A percentile compares a stretch with the other conserved stretches of the same genome.
phyloP scores from a whole-genome alignment of 1,140 invertebrate genomes.

The Micrasema minimum region DNA sequence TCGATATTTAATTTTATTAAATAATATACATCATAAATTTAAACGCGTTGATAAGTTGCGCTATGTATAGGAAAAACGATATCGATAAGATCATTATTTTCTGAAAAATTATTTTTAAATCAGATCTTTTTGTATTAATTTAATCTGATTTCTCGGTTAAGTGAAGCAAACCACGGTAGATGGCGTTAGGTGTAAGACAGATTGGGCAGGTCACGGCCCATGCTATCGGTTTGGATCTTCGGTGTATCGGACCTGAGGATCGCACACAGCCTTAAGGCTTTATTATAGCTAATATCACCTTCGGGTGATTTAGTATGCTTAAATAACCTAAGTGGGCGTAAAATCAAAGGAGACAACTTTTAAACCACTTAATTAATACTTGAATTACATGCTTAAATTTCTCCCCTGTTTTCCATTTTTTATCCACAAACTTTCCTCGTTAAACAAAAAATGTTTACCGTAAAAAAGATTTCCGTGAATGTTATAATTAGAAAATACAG shows the following conservation, averaged over 20 bases:
- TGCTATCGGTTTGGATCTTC: constrained; percentile 18
- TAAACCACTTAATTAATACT: too few relatives aligned
- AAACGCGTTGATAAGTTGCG: too few relatives aligned
- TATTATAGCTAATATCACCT: too few relatives aligned
- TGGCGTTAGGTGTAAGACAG: constrained; percentile 26
- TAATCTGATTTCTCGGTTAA: constrained; percentile 5
- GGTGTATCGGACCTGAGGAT: too few relatives aligned
- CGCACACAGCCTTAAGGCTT: too few relatives aligned
- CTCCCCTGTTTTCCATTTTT: neutral
- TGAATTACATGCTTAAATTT: too few relatives aligned
- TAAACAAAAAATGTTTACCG: constrained; percentile 5
- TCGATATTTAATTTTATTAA: too few relatives aligned
- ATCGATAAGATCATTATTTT: too few relatives aligned
- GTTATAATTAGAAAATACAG: constrained; percentile 9
- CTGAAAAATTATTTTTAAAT: too few relatives aligned
- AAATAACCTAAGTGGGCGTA: neutral
- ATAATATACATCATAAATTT: too few relatives aligned
- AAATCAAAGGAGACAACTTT: neutral
- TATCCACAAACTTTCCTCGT: neutral
- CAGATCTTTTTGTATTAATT: too few relatives aligned
- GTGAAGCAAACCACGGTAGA: constrained; percentile 8
- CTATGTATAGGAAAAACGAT: too few relatives aligned
- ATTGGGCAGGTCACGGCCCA: constrained; percentile 29
- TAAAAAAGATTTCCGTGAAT: neutral
- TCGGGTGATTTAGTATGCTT: neutral